Conservation (phyloP, 2,888 invertebrate genomes). For the Apodemia duryi region DNA sequence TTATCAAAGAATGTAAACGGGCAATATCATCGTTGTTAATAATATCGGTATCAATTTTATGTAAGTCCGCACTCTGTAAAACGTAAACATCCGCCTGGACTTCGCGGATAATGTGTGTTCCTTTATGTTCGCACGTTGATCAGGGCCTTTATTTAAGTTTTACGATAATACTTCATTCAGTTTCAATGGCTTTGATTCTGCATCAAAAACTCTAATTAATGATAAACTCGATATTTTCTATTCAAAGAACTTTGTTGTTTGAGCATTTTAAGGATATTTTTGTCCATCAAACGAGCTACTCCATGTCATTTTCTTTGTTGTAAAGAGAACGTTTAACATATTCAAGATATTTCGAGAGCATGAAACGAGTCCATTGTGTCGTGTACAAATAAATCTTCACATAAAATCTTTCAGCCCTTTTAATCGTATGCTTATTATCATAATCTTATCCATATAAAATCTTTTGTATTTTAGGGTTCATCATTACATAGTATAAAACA, state of each 20-base stretch:
- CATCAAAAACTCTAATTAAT: not conserved
- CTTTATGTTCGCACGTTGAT: no score
- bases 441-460: not conserved
- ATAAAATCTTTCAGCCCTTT: conserved; percentile 2
- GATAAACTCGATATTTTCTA: not conserved
- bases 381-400: conserved; percentile 3
- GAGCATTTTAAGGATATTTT: not conserved
- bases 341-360: conserved; percentile 7
- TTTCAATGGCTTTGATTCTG: not conserved
- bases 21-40: no score
- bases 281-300: not conserved
- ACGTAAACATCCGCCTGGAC: no score
- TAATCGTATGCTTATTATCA: conserved; percentile 11
- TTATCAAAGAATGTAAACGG: no score
- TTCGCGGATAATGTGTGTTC: no score
- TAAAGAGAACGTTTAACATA: not conserved
- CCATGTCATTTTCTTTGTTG: conserved; percentile 4
- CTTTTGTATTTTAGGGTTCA: not conserved
- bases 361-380: not conserved
- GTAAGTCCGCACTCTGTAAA: no score
- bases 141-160: no score
- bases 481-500: no score
- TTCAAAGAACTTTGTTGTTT: not conserved
- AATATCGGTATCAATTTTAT: no score
- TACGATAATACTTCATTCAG: not conserved